Percentiles rank a stretch among this genome's conserved stretches.
phyloP scores from a whole-genome alignment of 2,888 invertebrate genomes.

The Eupithecia pulchellata region DNA sequence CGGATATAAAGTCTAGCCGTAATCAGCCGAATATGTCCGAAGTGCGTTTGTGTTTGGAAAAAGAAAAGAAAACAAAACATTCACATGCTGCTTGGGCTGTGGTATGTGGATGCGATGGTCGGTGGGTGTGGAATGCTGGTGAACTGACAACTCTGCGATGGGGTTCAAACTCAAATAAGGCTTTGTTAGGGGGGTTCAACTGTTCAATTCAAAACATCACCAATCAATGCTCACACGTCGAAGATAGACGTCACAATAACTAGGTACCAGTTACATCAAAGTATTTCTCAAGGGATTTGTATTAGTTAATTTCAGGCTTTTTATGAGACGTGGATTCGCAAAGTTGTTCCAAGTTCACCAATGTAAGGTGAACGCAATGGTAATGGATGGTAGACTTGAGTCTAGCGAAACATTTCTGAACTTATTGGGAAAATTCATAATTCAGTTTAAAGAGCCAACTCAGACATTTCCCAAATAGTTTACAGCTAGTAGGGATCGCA shows the following conservation, averaged over 20 bases:
- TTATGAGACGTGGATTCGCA: constrained; percentile 25
- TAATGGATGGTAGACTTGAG: constrained; percentile 73
- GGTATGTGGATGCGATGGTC: constrained; percentile 76
- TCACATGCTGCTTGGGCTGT: constrained; percentile 85
- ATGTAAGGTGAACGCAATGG: constrained; percentile 65
- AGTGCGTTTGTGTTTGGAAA: constrained; percentile 84
- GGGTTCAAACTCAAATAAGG: constrained; percentile 5
- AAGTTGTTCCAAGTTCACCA: constrained; percentile 51
- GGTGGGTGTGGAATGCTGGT: constrained; percentile 59
- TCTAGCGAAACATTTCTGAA: constrained; percentile 72
- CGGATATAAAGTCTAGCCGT: constrained; percentile 83
- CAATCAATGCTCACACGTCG: not conserved
- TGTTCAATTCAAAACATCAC: not conserved
- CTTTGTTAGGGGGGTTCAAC: not conserved
- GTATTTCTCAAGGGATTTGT: not conserved
- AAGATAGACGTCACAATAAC: not conserved
- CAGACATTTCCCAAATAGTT: constrained; percentile 66
- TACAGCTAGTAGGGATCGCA: constrained; percentile 60
- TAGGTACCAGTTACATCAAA: not conserved
- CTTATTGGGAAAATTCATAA: constrained; percentile 68
- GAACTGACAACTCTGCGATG: constrained; percentile 69
- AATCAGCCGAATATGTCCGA: constrained; percentile 82
- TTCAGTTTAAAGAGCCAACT: constrained; percentile 55
- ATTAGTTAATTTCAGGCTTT: not conserved
- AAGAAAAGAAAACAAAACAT: constrained; percentile 86